A percentile compares a stretch with the other conserved stretches of the same genome.
Conservation (phyloP, 2,888 invertebrate species). For the Ellobium chinense region DNA sequence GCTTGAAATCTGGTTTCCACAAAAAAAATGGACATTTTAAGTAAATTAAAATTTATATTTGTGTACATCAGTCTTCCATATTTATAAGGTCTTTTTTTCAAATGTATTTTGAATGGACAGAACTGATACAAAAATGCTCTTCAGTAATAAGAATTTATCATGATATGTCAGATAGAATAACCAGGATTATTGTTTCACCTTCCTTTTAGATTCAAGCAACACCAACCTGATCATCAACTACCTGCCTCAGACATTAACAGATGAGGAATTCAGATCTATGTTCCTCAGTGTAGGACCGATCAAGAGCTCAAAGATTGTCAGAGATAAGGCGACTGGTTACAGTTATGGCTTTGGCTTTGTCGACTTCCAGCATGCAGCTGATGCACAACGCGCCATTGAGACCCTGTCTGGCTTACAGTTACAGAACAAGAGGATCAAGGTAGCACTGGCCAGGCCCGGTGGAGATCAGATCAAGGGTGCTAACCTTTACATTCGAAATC, state of each 20-base stretch:
- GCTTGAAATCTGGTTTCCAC: no score
- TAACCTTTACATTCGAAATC: constrained; percentile 94
- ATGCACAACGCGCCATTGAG: constrained; percentile 91
- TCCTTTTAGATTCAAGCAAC: constrained; percentile 29
- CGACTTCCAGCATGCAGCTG: constrained; percentile 91
- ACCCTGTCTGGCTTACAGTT: constrained; percentile 92
- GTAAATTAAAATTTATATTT: background rate
- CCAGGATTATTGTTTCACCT: no score
- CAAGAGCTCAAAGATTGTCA: constrained; percentile 89
- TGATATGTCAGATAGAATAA: no score
- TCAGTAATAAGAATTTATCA: no score
- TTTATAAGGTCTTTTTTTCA: background rate
- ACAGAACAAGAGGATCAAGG: constrained; percentile 95
- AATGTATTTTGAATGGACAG: background rate
- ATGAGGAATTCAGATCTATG: constrained; percentile 92
- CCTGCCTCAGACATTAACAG: constrained; percentile 94
- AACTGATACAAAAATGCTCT: no score
- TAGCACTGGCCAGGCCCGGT: constrained; percentile 94
- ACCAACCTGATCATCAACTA: constrained; percentile 97
- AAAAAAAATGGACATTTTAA: no score
- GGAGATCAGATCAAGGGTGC: constrained; percentile 96
- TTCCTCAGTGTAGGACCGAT: constrained; percentile 93
- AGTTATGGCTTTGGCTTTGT: constrained; percentile 98
- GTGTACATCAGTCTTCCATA: background rate
- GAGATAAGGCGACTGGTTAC: constrained; percentile 87